phyloP scores from a whole-genome alignment of 2,888 invertebrate species.

The Parnassius glacialis region DNA sequence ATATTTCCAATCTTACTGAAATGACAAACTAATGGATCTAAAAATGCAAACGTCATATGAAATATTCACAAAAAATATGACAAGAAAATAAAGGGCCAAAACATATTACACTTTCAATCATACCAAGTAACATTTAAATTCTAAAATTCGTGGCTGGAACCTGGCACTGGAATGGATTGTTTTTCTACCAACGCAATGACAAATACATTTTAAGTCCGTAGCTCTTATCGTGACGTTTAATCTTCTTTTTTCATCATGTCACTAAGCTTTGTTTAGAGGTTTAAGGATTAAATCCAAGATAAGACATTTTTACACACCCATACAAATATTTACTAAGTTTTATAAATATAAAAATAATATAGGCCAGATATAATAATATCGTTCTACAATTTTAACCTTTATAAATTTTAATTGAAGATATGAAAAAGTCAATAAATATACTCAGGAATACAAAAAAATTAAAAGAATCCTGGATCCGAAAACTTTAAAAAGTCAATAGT shows the following conservation, averaged over 20 bases:
- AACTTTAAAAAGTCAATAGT: no score
- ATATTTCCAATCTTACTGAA: neutral
- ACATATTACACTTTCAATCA: conserved; percentile 9
- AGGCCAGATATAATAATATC: no score
- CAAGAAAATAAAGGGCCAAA: neutral
- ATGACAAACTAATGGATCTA: neutral
- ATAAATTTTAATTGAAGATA: no score
- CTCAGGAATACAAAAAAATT: no score
- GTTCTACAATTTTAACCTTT: no score
- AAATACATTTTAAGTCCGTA: conserved; percentile 34
- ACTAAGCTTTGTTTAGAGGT: conserved; percentile 43
- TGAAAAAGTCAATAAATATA: no score
- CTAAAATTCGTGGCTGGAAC: conserved; percentile 12
- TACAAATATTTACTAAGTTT: conserved; percentile 22
- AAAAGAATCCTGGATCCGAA: no score
- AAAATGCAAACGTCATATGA: conserved; percentile 8
- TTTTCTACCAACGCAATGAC: conserved; percentile 17
- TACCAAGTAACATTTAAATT: neutral
- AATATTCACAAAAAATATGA: conserved; percentile 4
- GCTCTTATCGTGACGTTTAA: conserved; percentile 43
- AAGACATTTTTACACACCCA: conserved; percentile 33
- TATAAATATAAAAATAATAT: conserved; percentile 10
- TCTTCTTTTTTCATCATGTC: conserved; percentile 48
- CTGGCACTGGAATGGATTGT: conserved; percentile 6
- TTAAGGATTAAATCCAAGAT: conserved; percentile 41